Evolutionary conservation across 2,113 vertebrate species (phyloP).

Genomic region (Okapia johnstoni): DNA sequence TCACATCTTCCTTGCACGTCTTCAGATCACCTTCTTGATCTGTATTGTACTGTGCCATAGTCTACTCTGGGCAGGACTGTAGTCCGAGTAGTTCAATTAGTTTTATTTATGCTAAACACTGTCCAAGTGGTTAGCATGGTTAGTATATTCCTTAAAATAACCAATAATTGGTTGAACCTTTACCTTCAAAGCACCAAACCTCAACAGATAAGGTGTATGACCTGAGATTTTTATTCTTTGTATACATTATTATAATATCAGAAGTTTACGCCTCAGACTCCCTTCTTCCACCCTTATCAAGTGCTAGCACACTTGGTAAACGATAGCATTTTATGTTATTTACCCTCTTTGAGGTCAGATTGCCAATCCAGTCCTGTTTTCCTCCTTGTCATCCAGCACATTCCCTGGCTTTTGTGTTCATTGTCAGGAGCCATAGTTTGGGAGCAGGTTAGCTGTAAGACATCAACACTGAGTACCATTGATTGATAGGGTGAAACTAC

Average conservation of each 20-base stretch:
- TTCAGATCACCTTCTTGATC: neutral
- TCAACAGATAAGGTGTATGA: neutral
- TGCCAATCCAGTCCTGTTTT: neutral
- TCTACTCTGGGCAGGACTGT: neutral
- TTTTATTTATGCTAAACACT: neutral
- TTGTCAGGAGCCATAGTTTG: constrained; percentile 1
- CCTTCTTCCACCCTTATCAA: neutral
- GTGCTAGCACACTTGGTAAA: neutral
- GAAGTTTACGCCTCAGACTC: neutral
- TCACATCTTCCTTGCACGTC: neutral
- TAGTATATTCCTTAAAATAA: constrained; percentile 19
- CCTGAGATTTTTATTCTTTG: neutral
- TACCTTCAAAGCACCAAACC: neutral
- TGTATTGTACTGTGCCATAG: neutral
- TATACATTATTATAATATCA: neutral
- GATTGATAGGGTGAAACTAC: neutral
- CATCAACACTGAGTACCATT: neutral
- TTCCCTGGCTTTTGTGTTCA: neutral
- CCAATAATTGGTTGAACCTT: neutral
- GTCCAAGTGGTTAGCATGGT: neutral
- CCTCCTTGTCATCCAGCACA: neutral
- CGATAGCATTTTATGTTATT: neutral
- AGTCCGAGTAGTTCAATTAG: neutral
- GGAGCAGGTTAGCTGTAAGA: neutral
- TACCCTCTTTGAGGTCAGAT: neutral